A percentile compares a stretch with the other conserved stretches of the same genome.
Conservation (phyloP, 1,140 invertebrate species). For the Cydia amplana region DNA sequence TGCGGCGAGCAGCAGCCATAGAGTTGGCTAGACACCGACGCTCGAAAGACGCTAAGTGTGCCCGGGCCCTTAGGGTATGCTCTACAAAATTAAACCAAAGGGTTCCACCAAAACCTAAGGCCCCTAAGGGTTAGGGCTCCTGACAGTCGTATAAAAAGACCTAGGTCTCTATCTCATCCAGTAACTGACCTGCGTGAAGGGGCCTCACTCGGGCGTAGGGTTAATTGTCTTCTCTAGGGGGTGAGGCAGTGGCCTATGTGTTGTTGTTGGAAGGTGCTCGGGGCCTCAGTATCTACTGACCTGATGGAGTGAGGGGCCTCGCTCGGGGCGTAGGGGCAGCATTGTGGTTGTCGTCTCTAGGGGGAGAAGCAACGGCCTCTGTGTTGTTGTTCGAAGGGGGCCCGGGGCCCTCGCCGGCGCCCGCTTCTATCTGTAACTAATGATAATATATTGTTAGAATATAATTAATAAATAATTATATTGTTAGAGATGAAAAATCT, state of each 20-base stretch:
- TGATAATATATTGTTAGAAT: slow-evolving; percentile 34
- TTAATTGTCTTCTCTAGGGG: background rate
- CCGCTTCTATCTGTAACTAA: slow-evolving; percentile 67
- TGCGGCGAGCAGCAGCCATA: too few relatives aligned
- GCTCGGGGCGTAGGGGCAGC: slow-evolving; percentile 50
- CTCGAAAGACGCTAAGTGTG: too few relatives aligned
- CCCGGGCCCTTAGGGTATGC: too few relatives aligned
- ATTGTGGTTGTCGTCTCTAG: slow-evolving; percentile 68
- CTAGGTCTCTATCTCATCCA: background rate
- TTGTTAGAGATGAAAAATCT: background rate
- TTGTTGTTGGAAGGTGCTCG: background rate
- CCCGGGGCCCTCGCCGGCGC: slow-evolving; percentile 64
- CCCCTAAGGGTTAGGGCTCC: too few relatives aligned
- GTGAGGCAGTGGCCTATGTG: background rate
- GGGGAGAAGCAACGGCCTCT: slow-evolving; percentile 63
- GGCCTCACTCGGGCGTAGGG: background rate
- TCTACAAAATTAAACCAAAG: too few relatives aligned
- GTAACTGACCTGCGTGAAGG: slow-evolving; percentile 58
- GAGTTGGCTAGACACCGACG: too few relatives aligned
- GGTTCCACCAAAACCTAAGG: too few relatives aligned
- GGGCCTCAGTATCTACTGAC: slow-evolving; percentile 54
- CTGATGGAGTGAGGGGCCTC: slow-evolving; percentile 76
- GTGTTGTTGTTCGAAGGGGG: slow-evolving; percentile 65
- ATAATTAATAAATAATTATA: background rate
- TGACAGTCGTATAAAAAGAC: too few relatives aligned